Evolutionary conservation across 2,797 vertebrate species (phyloP), one percentile per base, ranked within the genome.

Genomic region (Leucoraja ocellata): DNA sequence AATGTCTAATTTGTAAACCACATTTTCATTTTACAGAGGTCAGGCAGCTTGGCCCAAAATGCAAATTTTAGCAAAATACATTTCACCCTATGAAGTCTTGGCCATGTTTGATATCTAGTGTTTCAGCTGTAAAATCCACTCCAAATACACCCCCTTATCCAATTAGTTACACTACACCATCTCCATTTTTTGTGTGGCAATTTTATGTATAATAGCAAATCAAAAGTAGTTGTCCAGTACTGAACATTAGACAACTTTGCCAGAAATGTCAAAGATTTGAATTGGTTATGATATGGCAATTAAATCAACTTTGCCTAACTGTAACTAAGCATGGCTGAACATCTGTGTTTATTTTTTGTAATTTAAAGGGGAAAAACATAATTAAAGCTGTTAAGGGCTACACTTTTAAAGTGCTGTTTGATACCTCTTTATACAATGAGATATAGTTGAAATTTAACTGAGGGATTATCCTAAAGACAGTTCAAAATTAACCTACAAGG

Each of bases 391-490:
- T 54, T 73, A 92, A 74, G 71, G 32, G 23, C 39, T 74, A 92
- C 46, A 74, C 90, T 58, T 91, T 54, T 92, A 92, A 92, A 92
- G 90, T 92, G 90, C 90, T 92, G 10, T 46, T 46, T 73, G 39
- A 74, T 76, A 39, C 36, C 71, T 92, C 36, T 74, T 25, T 25
- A 76, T 73, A 84, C 3, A 54, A 54, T 46, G 10, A 91, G 13
- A 39, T 46, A 28, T 28, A 36, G 71, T 91, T 73, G 2, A 73
- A 46, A 91, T 73, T 91, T 71, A 76, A 46, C 32, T 46, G 90
- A n/a, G 21, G n/a, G 61, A 46, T 91, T 21, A 91, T 28, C 8
- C 36, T 13, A 73, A 74, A 74, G 39, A 23, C 23, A 11, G 68
- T 39, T 91, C 23, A 76, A 73, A 92, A 68, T 88, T 88, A 92